Conservation (phyloP, 2,888 invertebrate species). For the Hirtodrosophila cameraria region DNA sequence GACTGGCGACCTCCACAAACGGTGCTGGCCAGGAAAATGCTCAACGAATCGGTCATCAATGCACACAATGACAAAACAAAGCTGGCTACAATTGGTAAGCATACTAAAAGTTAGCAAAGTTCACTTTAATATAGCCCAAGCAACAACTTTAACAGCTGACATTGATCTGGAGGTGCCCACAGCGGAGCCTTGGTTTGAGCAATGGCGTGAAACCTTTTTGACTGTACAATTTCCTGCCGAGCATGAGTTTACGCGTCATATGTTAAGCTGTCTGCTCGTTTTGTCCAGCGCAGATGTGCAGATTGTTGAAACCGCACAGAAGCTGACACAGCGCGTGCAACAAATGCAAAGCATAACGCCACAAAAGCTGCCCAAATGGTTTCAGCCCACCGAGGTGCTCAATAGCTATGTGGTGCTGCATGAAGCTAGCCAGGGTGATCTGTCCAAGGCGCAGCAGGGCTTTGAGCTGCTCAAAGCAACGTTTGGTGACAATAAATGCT, state of each 20-base stretch:
- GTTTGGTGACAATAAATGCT: slow-evolving; percentile 94
- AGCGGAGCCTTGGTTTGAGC: slow-evolving; percentile 96
- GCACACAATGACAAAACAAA: slow-evolving; percentile 86
- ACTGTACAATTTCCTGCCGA: slow-evolving; percentile 95
- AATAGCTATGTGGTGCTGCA: slow-evolving; percentile 96
- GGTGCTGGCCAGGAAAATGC: slow-evolving; percentile 91
- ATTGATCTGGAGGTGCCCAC: slow-evolving; percentile 89
- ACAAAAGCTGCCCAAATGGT: slow-evolving; percentile 93
- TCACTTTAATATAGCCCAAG: not conserved
- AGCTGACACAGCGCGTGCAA: slow-evolving; percentile 91
- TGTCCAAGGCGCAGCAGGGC: slow-evolving; percentile 91
- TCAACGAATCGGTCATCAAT: slow-evolving; percentile 92
- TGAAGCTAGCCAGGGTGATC: slow-evolving; percentile 89
- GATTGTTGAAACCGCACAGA: slow-evolving; percentile 92
- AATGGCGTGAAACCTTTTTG: slow-evolving; percentile 96
- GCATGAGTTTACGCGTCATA: slow-evolving; percentile 97
- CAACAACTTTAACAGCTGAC: slow-evolving; percentile 82
- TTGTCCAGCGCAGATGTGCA: slow-evolving; percentile 89
- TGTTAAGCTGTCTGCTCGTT: slow-evolving; percentile 92
- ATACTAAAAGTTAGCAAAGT: not conserved
- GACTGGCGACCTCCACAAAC: slow-evolving; percentile 92
- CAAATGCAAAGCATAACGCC: slow-evolving; percentile 90
- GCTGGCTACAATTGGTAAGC: slow-evolving; percentile 85
- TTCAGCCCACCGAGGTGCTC: slow-evolving; percentile 90
- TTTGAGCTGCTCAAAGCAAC: slow-evolving; percentile 94